A percentile compares a stretch with the other conserved stretches of the same genome.
Evolutionary conservation across 2,113 vertebrate species (phyloP).

Genomic region (Corythornis cristatus): DNA sequence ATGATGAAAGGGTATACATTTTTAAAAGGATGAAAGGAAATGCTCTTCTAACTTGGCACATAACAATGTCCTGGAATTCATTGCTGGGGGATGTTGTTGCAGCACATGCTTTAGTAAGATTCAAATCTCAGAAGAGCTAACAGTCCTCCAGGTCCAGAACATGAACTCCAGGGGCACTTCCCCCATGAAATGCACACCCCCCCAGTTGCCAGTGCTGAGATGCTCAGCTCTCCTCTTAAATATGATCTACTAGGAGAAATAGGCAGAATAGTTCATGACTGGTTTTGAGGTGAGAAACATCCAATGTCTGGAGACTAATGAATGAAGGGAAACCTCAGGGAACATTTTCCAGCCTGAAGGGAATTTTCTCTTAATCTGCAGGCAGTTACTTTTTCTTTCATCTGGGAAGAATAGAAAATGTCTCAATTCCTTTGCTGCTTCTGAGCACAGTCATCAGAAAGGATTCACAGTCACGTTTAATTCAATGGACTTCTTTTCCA

Average conservation of each 20-base stretch:
- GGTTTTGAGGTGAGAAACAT: constrained; percentile 8
- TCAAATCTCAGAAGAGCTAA: background rate
- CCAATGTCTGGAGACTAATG: background rate
- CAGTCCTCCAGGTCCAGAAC: background rate
- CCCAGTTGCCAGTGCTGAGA: background rate
- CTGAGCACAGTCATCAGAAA: constrained; percentile 24
- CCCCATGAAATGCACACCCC: background rate
- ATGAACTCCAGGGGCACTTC: background rate
- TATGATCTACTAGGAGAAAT: background rate
- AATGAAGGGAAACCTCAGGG: constrained; percentile 31
- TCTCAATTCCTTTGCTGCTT: constrained; percentile 24
- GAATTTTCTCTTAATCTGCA: constrained; percentile 45
- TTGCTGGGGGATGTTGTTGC: background rate
- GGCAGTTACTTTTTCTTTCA: constrained; percentile 48
- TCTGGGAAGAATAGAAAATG: constrained; percentile 47
- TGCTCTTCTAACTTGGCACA: background rate
- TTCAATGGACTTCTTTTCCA: constrained; percentile 39
- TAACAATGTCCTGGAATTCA: constrained; percentile 18
- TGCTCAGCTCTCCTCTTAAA: background rate
- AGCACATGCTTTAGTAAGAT: background rate
- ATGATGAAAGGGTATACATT: constrained; percentile 8
- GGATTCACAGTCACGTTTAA: constrained; percentile 8
- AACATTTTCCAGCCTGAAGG: constrained; percentile 24
- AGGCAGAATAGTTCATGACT: background rate
- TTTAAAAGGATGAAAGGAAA: constrained; percentile 11